Percentiles rank a stretch among this genome's conserved stretches.
These are phyloP conservation scores for Holothuria leucospilota DNA, from an alignment of 53 echinoderm and acorn worm genomes.

Conservation along the genomic window DNA sequence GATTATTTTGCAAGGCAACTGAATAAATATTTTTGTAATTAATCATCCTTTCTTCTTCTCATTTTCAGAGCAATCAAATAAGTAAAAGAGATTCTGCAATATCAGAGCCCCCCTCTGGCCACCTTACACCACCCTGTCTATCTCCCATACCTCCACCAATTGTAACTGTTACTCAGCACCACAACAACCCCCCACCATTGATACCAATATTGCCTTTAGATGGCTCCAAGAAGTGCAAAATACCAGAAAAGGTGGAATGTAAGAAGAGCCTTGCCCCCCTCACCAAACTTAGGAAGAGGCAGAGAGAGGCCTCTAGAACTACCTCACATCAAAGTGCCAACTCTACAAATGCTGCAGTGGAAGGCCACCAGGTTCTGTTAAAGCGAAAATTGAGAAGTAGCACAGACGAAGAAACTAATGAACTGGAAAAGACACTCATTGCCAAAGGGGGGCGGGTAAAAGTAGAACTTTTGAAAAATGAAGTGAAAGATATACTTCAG, in stretches of 20 bases:
- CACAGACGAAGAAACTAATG: slow-evolving; percentile 30
- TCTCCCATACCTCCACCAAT: slow-evolving; percentile 94
- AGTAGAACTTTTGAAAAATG: slow-evolving; percentile 14
- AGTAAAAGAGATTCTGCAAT: not conserved
- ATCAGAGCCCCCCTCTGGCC: slow-evolving; percentile 6
- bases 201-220: slow-evolving; percentile 86
- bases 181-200: slow-evolving; percentile 86
- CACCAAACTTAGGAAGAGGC: slow-evolving; percentile 35
- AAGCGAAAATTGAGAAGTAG: slow-evolving; percentile 63
- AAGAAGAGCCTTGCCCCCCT: not conserved
- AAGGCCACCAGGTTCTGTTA: slow-evolving; percentile 53
- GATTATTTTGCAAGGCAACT: too few relatives aligned
- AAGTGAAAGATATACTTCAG: slow-evolving; percentile 20
- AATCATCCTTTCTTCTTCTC: not conserved
- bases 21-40: too few relatives aligned
- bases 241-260: not conserved
- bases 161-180: slow-evolving; percentile 70
- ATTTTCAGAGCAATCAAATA: slow-evolving; percentile 9
- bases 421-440: slow-evolving; percentile 28
- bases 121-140: slow-evolving; percentile 75
- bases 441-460: slow-evolving; percentile 4
- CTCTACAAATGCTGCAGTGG: slow-evolving; percentile 64
- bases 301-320: slow-evolving; percentile 68
- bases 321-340: slow-evolving; percentile 62
- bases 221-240: slow-evolving; percentile 30